Evolutionary conservation across 1,140 invertebrate species (phyloP).

Genomic region (Drosophila micromelanica): DNA sequence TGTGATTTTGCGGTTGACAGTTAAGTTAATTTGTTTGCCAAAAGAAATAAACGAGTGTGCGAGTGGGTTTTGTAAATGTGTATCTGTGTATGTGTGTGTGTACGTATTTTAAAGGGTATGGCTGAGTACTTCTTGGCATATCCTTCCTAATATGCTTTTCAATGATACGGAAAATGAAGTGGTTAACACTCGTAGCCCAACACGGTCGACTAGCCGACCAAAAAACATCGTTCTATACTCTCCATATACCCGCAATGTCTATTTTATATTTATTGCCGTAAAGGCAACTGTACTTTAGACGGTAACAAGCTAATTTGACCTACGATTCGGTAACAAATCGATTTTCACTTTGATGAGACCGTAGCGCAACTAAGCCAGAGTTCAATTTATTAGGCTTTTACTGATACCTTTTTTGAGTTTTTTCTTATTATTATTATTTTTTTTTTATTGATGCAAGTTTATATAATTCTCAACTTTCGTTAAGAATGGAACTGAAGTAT

Average conservation of each 20-base stretch:
- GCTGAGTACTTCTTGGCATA: conserved; percentile 44
- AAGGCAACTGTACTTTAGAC: neutral
- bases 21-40: conserved; percentile 71
- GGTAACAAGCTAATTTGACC: neutral
- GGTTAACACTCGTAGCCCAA: conserved; percentile 60
- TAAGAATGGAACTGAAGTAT: too few relatives aligned
- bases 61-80: neutral
- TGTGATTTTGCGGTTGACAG: conserved; percentile 81
- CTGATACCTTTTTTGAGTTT: too few relatives aligned
- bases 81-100: neutral
- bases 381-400: too few relatives aligned
- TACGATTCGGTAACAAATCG: neutral
- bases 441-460: too few relatives aligned
- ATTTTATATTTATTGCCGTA: too few relatives aligned
- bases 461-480: too few relatives aligned
- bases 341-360: neutral
- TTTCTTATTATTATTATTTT: too few relatives aligned
- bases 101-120: neutral
- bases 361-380: too few relatives aligned
- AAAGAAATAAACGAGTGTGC: conserved; percentile 42
- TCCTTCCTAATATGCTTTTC: conserved; percentile 69
- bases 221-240: too few relatives aligned
- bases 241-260: too few relatives aligned
- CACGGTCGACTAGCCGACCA: conserved; percentile 14
- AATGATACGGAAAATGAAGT: conserved; percentile 79